Percentiles rank a stretch among this genome's conserved stretches.
Conservation (phyloP, 2,888 invertebrate genomes). For the Andrena camellia region DNA sequence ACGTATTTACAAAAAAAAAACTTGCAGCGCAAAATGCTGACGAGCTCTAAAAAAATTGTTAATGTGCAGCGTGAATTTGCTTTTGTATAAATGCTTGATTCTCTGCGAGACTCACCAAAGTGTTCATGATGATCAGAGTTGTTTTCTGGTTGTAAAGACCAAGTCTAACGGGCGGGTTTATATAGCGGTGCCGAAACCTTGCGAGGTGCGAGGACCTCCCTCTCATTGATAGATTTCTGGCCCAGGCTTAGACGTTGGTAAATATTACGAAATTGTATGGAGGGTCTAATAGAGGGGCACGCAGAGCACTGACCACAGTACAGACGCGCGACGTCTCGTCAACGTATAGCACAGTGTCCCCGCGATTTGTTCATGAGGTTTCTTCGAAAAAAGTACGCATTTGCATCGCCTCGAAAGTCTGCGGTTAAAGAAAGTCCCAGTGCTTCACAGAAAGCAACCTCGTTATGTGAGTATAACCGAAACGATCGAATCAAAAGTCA, state of each 20-base stretch:
- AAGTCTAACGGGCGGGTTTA: conserved; percentile 71
- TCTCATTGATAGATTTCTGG: conserved; percentile 70
- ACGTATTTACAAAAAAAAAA: neutral
- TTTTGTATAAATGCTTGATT: neutral
- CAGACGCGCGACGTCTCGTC: conserved; percentile 29
- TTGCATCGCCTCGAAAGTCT: conserved; percentile 23
- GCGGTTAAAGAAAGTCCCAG: conserved; percentile 14
- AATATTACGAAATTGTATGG: conserved; percentile 62
- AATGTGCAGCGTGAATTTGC: neutral
- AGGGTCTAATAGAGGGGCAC: conserved; percentile 59
- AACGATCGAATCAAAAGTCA: neutral
- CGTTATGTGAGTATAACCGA: conserved; percentile 45
- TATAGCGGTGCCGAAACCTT: conserved; percentile 73
- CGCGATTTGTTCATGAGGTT: conserved; percentile 21
- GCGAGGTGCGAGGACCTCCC: conserved; percentile 69
- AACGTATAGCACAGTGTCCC: conserved; percentile 37
- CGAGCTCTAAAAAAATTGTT: neutral
- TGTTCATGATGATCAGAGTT: conserved; percentile 69
- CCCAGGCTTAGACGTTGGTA: conserved; percentile 56
- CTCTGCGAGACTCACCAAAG: conserved; percentile 68
- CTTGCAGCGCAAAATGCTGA: neutral
- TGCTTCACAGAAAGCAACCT: too few species aligned
- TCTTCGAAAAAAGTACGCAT: conserved; percentile 22
- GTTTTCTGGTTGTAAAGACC: conserved; percentile 66
- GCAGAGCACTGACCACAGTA: conserved; percentile 14